Conservation (phyloP, 2,113 vertebrate species). For the Malurus elegans region DNA sequence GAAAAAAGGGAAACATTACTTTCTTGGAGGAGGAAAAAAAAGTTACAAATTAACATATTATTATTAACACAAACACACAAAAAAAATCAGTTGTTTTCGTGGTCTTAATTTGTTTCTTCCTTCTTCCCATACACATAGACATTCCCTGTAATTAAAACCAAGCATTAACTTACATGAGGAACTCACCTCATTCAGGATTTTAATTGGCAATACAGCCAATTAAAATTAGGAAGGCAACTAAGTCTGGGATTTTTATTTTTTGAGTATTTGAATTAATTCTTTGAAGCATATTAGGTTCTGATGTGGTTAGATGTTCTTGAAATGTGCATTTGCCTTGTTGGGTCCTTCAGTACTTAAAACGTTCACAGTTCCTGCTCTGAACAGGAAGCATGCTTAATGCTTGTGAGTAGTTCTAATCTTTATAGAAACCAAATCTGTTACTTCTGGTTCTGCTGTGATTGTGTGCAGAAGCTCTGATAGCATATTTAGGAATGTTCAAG, state of each 20-base stretch:
- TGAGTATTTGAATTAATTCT: neutral
- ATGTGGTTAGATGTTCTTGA: neutral
- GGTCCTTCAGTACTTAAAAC: neutral
- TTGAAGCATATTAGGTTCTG: neutral
- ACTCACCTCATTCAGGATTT: neutral
- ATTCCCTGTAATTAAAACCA: neutral
- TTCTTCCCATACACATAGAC: neutral
- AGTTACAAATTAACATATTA: neutral
- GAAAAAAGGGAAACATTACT: neutral
- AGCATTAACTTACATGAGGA: neutral
- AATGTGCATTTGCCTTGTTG: neutral
- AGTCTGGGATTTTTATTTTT: neutral
- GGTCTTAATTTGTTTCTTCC: neutral
- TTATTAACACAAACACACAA: neutral
- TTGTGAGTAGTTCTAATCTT: neutral
- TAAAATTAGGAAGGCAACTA: neutral
- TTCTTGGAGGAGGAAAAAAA: neutral
- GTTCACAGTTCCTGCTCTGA: neutral
- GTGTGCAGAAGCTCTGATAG: neutral
- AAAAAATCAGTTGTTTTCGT: neutral
- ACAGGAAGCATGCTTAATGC: neutral
- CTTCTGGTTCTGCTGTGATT: neutral
- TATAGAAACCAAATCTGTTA: neutral
- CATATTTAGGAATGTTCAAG: neutral
- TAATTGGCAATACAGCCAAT: neutral